Conservation (phyloP, 1,140 invertebrate genomes). For the Caenorhabditis inopinata region DNA sequence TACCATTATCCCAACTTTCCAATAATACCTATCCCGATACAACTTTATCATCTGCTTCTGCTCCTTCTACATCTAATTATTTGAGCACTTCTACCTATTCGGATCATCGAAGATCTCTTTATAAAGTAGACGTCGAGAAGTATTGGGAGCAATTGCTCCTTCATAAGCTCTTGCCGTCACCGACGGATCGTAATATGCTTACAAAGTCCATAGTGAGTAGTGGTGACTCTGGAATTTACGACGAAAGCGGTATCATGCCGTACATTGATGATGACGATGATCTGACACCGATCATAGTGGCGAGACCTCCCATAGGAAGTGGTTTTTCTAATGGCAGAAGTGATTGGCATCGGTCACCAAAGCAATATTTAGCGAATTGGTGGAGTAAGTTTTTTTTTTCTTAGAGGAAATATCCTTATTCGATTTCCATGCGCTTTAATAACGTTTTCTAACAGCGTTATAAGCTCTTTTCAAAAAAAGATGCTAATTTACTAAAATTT, state of each 20-base stretch:
- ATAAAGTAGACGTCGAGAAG: constrained; percentile 26
- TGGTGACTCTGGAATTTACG: constrained; percentile 17
- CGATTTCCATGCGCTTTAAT: no score
- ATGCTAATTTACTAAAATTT: not conserved
- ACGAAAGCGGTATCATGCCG: not conserved
- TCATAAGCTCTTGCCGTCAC: constrained; percentile 4
- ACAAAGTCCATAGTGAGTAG: constrained; percentile 30
- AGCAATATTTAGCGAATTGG: constrained; percentile 9
- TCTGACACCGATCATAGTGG: constrained; percentile 34
- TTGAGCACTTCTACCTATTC: constrained; percentile 6
- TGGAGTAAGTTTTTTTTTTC: constrained; percentile 25
- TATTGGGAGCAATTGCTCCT: constrained; percentile 28
- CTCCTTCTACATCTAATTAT: constrained; percentile 4
- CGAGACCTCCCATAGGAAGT: constrained; percentile 1
- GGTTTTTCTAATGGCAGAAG: not conserved
- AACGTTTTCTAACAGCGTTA: no score
- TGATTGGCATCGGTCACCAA: not conserved
- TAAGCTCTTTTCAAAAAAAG: not conserved
- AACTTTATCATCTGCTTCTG: not conserved
- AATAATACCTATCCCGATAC: constrained; percentile 4
- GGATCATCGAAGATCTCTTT: not conserved
- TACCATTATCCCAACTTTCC: not conserved
- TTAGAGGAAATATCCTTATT: no score
- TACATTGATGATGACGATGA: constrained; percentile 41
- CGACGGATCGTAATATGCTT: constrained; percentile 18